Percentiles rank a stretch among this genome's conserved stretches.
These are phyloP conservation scores for Brienomyrus brachyistius DNA, from an alignment of 2,113 vertebrate species.

Conservation along the genomic window DNA sequence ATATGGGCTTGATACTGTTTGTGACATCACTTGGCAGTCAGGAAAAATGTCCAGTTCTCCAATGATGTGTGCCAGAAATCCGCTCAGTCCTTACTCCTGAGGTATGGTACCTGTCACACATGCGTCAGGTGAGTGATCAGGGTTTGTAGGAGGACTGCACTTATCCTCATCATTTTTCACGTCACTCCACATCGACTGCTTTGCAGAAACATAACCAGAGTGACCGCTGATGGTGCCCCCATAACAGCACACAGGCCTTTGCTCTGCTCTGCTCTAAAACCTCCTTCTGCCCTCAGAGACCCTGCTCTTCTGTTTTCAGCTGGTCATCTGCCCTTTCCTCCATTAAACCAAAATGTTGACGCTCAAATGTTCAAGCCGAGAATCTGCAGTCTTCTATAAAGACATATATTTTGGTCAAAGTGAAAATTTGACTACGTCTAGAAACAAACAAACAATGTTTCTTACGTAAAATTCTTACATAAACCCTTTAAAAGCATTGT, in stretches of 20 bases:
- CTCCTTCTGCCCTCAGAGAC: not conserved
- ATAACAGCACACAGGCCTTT: not conserved
- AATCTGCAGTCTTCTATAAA: not conserved
- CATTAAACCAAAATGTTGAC: not conserved
- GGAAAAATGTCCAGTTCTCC: not conserved
- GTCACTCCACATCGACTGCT: not conserved
- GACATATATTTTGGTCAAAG: not conserved
- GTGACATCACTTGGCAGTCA: not conserved
- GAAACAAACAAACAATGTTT: not conserved
- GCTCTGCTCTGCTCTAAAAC: not conserved
- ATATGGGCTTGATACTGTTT: not conserved
- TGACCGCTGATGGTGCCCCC: not conserved
- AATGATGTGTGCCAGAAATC: not conserved
- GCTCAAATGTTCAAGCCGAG: not conserved
- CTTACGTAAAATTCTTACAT: not conserved
- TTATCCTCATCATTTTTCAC: not conserved
- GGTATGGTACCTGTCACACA: not conserved
- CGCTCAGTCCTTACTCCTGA: not conserved
- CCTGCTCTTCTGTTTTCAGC: not conserved
- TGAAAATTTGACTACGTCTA: not conserved
- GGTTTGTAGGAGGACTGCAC: not conserved
- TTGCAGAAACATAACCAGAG: not conserved
- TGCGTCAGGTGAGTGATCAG: not conserved
- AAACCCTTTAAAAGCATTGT: not conserved
- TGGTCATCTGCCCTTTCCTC: not conserved